phyloP scores from a whole-genome alignment of 2,113 vertebrate species.

The Notothenia coriiceps region DNA sequence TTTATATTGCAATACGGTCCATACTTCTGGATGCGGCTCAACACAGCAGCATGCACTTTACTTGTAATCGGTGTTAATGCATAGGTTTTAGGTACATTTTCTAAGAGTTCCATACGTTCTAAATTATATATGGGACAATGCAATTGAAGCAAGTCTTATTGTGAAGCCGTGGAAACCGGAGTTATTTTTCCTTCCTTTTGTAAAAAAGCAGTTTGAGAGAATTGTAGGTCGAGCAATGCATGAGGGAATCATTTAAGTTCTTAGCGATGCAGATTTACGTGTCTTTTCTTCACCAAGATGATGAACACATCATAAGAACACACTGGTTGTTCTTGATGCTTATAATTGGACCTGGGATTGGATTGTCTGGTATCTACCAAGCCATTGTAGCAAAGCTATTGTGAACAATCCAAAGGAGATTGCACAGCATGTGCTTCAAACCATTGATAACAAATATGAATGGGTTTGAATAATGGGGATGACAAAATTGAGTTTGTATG shows the following conservation, averaged over 20 bases:
- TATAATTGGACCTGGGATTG: constrained; percentile 48
- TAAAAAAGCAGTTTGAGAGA: constrained; percentile 9
- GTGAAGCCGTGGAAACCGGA: neutral
- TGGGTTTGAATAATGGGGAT: constrained; percentile 36
- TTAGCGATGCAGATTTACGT: neutral
- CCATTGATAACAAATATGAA: constrained; percentile 43
- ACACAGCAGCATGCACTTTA: neutral
- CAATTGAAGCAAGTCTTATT: constrained; percentile 9
- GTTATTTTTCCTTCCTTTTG: neutral
- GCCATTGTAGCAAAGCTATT: constrained; percentile 29
- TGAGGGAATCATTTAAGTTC: constrained; percentile 19
- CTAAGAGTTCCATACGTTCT: constrained; percentile 9
- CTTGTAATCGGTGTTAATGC: neutral
- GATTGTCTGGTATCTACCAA: constrained; percentile 35
- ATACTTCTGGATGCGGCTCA: neutral
- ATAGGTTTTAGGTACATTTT: neutral
- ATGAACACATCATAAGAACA: constrained; percentile 35
- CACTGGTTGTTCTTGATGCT: constrained; percentile 34
- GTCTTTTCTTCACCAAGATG: constrained; percentile 23
- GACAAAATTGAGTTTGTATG: constrained; percentile 29
- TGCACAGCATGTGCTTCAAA: constrained; percentile 20
- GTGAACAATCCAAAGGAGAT: constrained; percentile 26
- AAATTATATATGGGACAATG: constrained; percentile 23
- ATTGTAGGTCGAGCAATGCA: constrained; percentile 7
- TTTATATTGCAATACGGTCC: neutral